Percentiles rank a stretch among this genome's conserved stretches.
Conservation (phyloP, 2,888 invertebrate species). For the Coenonympha arcania region DNA sequence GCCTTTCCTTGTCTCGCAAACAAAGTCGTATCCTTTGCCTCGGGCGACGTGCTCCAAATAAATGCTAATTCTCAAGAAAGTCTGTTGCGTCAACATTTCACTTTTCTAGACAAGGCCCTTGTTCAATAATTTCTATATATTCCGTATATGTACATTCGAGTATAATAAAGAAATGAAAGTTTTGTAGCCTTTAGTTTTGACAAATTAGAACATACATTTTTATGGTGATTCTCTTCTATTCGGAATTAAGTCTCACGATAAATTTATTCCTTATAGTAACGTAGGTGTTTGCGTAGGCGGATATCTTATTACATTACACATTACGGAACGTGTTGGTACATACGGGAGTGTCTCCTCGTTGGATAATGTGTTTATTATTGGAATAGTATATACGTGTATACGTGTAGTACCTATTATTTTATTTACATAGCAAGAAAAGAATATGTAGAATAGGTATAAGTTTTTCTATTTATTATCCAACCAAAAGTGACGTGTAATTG, state of each 20-base stretch:
- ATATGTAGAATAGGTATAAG: no score
- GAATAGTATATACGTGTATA: background rate
- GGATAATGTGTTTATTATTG: background rate
- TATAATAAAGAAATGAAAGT: conserved; percentile 5
- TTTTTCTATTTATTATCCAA: no score
- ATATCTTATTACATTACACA: conserved; percentile 11
- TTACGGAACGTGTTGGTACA: background rate
- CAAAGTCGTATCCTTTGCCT: conserved; percentile 4
- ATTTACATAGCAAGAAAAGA: no score
- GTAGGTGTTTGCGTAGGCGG: conserved; percentile 11
- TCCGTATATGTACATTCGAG: background rate
- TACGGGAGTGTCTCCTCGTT: background rate
- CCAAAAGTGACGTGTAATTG: no score
- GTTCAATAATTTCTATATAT: background rate
- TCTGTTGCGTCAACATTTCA: background rate
- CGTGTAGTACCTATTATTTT: no score
- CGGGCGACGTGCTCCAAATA: conserved; percentile 1
- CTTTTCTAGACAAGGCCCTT: background rate
- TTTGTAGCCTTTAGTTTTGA: no score
- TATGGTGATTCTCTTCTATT: conserved; percentile 6
- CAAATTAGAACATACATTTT: conserved; percentile 10
- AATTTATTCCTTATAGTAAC: conserved; percentile 7
- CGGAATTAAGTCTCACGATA: conserved; percentile 6
- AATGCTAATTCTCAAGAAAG: conserved; percentile 11
- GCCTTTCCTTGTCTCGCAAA: conserved; percentile 24